Base-by-base conservation (phyloP, 2,888 invertebrate species). In the Zygaena filipendulae region DNA sequence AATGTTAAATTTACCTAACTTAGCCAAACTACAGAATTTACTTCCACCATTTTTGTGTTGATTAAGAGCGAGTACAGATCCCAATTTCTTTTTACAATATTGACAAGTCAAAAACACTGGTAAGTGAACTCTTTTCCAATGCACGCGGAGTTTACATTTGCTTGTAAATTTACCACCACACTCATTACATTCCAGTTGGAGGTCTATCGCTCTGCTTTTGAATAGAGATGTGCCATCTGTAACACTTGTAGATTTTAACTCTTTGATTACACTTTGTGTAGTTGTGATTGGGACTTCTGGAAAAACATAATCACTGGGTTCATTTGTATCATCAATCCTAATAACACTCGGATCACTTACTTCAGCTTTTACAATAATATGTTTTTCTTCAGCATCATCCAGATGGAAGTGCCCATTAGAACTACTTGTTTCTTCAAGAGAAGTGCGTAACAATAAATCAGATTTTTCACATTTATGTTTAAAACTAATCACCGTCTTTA, bases 401-500 rank as follows among this genome's bases (percentile, higher is more conserved):
- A n/a, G n/a, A n/a, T n/a, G n/a, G n/a, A n/a, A n/a, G n/a, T n/a
- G n/a, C n/a, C n/a, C n/a, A n/a, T n/a, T n/a, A n/a, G n/a, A n/a
- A n/a, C n/a, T n/a, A n/a, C n/a, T n/a, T n/a, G n/a, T n/a, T n/a
- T n/a, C n/a, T n/a, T n/a, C n/a, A n/a, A n/a, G n/a, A n/a, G 45
- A 31, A 9, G 45, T 41, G 4, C 36, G 47, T 13, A 71, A 42
- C 9, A 62, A 38, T 7, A 42, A 35, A 33, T 70, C 52, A 0
- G 72, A 61, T 18, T 33, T 49, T 35, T 63, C 59, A 41, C 75
- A 77, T 35, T 63, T 68, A 10, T 49, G 42, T 39, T 62, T 70
- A 33, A 77, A 75, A 12, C 45, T 47, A 4, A 69, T 32, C 1
- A 64, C 64, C 2, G 47, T 52, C 26, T 70, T 61, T 1, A 77